phyloP scores from a whole-genome alignment of 2,113 vertebrate species.

The Terrapene triunguis region DNA sequence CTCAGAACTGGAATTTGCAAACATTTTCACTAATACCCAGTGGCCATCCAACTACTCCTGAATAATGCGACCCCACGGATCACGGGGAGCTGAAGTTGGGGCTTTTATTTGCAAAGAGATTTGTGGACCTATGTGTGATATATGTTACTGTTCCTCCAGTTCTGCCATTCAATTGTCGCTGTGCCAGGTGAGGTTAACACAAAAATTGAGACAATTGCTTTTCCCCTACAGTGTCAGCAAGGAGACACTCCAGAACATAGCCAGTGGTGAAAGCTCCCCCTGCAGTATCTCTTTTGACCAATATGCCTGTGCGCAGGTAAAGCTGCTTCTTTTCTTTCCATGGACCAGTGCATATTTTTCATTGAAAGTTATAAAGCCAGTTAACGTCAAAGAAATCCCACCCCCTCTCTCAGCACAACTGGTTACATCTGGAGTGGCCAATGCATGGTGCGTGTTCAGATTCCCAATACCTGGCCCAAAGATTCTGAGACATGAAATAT shows the following conservation, averaged over 20 bases:
- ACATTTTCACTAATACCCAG: accelerated
- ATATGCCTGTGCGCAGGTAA: slow-evolving; percentile 46
- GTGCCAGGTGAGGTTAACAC: neutral
- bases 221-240: slow-evolving; percentile 14
- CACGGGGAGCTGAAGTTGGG: accelerated
- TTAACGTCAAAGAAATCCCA: accelerated
- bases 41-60: neutral
- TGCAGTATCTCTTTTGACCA: slow-evolving; percentile 62
- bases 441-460: neutral
- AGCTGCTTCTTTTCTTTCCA: neutral
- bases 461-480: neutral
- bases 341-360: accelerated
- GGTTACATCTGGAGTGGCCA: neutral
- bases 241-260: slow-evolving; percentile 2
- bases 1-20: neutral
- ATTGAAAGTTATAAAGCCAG: neutral
- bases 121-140: accelerated
- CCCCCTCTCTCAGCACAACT: neutral
- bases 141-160: neutral
- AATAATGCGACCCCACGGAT: neutral
- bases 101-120: accelerated
- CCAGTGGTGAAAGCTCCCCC: neutral
- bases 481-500: neutral
- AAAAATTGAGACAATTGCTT: neutral
- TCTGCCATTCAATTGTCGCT: neutral